Conservation (phyloP, 2,888 invertebrate species). For the Patella pellucida region DNA sequence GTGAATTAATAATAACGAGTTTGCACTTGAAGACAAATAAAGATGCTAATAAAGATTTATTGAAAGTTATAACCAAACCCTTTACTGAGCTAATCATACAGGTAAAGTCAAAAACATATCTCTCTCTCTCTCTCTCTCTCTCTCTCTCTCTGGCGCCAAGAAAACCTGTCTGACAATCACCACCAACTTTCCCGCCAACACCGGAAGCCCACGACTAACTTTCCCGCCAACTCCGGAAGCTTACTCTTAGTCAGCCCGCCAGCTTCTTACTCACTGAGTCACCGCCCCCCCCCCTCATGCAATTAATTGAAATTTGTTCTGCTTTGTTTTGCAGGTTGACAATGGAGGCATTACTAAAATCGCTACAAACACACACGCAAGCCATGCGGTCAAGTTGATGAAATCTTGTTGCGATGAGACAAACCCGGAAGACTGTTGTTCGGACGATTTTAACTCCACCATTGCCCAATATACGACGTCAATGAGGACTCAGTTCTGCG, state of each 20-base stretch:
- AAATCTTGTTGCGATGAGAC: constrained; percentile 42
- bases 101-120: constrained; percentile 34
- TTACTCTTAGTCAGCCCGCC: not conserved
- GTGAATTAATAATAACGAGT: constrained; percentile 36
- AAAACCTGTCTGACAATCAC: too few species aligned
- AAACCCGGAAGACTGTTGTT: not conserved
- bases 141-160: not conserved
- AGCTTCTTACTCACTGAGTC: not conserved
- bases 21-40: constrained; percentile 36
- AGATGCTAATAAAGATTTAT: constrained; percentile 47
- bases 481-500: not conserved
- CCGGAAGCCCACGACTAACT: not conserved
- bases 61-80: constrained; percentile 61
- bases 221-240: not conserved
- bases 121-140: not conserved
- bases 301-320: constrained; percentile 17
- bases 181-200: not conserved
- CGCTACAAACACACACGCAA: constrained; percentile 38
- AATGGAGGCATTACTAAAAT: constrained; percentile 50
- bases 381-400: constrained; percentile 32
- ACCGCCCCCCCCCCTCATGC: not conserved
- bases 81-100: constrained; percentile 55
- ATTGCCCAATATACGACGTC: not conserved
- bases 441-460: not conserved
- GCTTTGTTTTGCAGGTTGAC: constrained; percentile 43